Evolutionary conservation across 2,113 vertebrate genomes (phyloP).

Genomic region (Onychorhynchus coronatus): DNA sequence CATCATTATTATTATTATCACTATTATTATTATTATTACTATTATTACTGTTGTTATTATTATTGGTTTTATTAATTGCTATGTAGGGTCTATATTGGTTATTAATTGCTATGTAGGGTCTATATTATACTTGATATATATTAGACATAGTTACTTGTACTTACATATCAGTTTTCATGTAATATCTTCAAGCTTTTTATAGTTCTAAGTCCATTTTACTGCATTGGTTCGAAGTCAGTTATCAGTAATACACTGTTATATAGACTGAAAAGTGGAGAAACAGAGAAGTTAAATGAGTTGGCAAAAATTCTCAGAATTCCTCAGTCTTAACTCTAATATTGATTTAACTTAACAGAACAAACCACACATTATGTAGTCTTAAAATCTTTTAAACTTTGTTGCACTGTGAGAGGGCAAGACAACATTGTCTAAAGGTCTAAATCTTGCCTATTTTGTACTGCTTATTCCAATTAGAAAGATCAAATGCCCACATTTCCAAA

Average conservation of each 20-base stretch:
- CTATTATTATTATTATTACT: not conserved
- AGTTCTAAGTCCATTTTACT: not conserved
- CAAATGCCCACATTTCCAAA: not conserved
- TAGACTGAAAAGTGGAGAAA: not conserved
- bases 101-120: not conserved
- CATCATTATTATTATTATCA: too few species aligned
- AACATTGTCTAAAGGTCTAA: not conserved
- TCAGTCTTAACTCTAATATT: not conserved
- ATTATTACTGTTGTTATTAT: too few species aligned
- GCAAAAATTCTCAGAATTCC: not conserved
- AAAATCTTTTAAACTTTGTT: not conserved
- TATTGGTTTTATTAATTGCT: too few species aligned
- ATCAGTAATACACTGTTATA: not conserved
- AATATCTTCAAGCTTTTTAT: not conserved
- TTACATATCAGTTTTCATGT: not conserved
- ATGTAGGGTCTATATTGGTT: too few species aligned
- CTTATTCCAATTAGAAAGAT: not conserved
- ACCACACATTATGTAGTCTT: not conserved
- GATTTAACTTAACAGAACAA: not conserved
- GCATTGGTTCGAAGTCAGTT: not conserved
- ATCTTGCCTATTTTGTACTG: not conserved
- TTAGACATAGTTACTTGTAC: not conserved
- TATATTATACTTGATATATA: not conserved
- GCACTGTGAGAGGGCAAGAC: not conserved
- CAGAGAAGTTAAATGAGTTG: not conserved